Conservation (phyloP, 1,140 invertebrate genomes). For the Platyura marginata region DNA sequence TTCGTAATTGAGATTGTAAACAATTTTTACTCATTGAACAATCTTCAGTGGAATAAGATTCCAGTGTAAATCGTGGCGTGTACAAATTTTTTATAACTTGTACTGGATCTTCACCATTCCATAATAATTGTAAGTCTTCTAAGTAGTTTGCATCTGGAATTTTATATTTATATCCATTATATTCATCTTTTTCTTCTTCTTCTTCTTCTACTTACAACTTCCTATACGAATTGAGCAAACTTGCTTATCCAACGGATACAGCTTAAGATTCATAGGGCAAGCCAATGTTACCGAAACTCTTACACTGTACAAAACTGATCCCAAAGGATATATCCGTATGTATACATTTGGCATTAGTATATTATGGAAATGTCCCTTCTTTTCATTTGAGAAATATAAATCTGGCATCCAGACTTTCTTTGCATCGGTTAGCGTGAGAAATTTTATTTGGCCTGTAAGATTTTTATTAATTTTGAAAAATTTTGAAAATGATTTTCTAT, state of each 20-base stretch:
- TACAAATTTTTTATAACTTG: slow-evolving; percentile 78
- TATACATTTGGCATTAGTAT: slow-evolving; percentile 90
- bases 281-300: slow-evolving; percentile 78
- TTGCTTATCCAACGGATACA: slow-evolving; percentile 78
- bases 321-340: slow-evolving; percentile 79
- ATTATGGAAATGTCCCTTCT: slow-evolving; percentile 84
- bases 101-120: slow-evolving; percentile 77
- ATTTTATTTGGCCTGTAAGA: slow-evolving; percentile 50
- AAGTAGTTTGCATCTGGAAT: slow-evolving; percentile 73
- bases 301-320: slow-evolving; percentile 83
- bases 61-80: slow-evolving; percentile 70
- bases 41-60: slow-evolving; percentile 73
- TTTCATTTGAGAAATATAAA: slow-evolving; percentile 87
- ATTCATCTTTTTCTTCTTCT: background rate
- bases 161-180: background rate
- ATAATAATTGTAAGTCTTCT: slow-evolving; percentile 70
- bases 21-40: slow-evolving; percentile 86
- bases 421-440: slow-evolving; percentile 70
- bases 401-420: slow-evolving; percentile 87
- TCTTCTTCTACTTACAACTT: slow-evolving; percentile 66
- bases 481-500: background rate
- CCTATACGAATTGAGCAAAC: slow-evolving; percentile 74
- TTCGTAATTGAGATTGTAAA: slow-evolving; percentile 32
- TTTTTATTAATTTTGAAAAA: too few species aligned
- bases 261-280: slow-evolving; percentile 82